Evolutionary conservation across 1,140 invertebrate species (phyloP).

Genomic region (Drosophila ogumai): DNA sequence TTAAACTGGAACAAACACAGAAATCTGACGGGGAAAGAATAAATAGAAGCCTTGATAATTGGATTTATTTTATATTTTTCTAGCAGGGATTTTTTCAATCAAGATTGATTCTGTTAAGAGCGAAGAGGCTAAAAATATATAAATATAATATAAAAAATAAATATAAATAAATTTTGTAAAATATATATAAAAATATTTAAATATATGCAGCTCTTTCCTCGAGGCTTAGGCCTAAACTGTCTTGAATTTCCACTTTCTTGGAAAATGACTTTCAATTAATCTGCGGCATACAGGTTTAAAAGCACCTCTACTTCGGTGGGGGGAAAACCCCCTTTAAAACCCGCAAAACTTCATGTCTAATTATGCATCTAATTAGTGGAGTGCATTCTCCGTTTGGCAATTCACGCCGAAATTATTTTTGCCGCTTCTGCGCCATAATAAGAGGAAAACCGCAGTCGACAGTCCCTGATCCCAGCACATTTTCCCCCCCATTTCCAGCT

Average conservation of each 20-base stretch:
- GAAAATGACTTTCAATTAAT: constrained; percentile 8
- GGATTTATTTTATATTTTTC: not conserved
- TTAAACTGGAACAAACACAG: not conserved
- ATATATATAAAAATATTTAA: no score
- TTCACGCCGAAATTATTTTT: constrained; percentile 69
- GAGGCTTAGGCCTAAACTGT: no score
- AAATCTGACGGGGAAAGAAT: not conserved
- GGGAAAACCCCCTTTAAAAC: not conserved
- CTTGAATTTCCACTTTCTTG: not conserved
- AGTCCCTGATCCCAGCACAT: not conserved
- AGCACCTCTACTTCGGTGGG: not conserved
- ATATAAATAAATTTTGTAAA: no score
- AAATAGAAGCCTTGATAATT: not conserved
- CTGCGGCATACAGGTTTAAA: constrained; percentile 6
- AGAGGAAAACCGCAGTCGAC: constrained; percentile 60
- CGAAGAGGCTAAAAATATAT: no score
- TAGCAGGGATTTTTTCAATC: not conserved
- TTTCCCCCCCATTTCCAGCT: not conserved
- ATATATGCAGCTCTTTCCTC: no score
- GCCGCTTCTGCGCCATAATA: constrained; percentile 55
- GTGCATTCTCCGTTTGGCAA: constrained; percentile 65
- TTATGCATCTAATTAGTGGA: constrained; percentile 80
- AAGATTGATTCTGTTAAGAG: no score
- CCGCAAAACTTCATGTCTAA: constrained; percentile 56
- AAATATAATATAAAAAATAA: no score